These are phyloP conservation scores for Scaptodrosophila lebanonensis DNA, from an alignment of 1,140 invertebrate genomes.

Conservation along the genomic window DNA sequence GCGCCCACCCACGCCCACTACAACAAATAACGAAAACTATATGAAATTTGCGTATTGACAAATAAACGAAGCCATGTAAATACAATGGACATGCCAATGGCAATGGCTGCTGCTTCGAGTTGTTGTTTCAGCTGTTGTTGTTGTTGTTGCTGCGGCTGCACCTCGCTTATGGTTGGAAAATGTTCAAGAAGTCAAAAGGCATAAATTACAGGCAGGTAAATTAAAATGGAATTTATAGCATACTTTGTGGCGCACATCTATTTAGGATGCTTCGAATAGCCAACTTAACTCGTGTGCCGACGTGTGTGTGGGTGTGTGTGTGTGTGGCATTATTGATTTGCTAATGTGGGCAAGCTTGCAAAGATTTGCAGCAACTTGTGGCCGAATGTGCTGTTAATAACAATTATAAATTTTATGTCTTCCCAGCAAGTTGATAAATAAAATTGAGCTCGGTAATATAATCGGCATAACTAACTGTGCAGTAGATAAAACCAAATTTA, in stretches of 20 bases:
- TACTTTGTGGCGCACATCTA: conserved; percentile 70
- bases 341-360: no score
- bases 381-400: no score
- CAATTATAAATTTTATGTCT: no score
- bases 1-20: conserved; percentile 38
- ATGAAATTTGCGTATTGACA: conserved; percentile 75
- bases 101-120: conserved; percentile 30
- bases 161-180: conserved; percentile 29
- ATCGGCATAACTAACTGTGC: no score
- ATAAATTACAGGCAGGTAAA: conserved; percentile 76
- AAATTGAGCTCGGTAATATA: no score
- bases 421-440: no score
- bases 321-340: conserved; percentile 6
- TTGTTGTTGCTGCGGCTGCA: neutral
- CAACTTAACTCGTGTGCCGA: neutral
- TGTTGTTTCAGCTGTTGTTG: neutral
- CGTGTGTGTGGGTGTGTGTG: neutral
- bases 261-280: conserved; percentile 28
- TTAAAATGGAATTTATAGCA: conserved; percentile 74
- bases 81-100: conserved; percentile 70
- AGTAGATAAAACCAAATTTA: no score
- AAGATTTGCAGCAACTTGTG: no score
- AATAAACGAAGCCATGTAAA: conserved; percentile 72
- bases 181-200: conserved; percentile 69
- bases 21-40: conserved; percentile 60